A percentile compares a stretch with the other conserved stretches of the same genome.
Evolutionary conservation across 2,113 vertebrate genomes (phyloP).

Genomic region (Cyanistes caeruleus): DNA sequence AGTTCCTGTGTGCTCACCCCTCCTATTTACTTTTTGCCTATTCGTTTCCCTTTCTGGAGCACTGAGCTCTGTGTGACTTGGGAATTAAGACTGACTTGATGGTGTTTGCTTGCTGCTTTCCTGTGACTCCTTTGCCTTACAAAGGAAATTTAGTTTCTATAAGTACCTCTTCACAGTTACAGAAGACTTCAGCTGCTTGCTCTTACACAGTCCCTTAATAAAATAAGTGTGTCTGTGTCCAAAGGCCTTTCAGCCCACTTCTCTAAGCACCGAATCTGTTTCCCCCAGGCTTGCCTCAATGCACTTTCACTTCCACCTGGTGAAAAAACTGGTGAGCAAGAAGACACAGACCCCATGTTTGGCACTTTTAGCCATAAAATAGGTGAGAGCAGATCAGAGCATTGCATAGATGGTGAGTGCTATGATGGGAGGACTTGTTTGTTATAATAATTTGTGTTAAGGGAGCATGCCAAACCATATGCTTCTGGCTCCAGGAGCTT

Average conservation of each 20-base stretch:
- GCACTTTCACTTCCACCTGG: rapidly evolving
- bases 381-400: background rate
- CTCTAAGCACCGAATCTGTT: background rate
- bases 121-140: background rate
- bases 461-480: background rate
- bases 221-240: background rate
- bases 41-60: background rate
- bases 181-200: background rate
- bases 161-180: background rate
- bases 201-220: background rate
- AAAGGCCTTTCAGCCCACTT: background rate
- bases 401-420: background rate
- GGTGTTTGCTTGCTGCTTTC: background rate
- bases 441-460: background rate
- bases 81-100: background rate
- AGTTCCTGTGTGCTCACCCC: background rate
- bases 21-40: background rate
- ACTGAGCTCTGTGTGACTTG: background rate
- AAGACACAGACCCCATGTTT: background rate
- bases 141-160: background rate
- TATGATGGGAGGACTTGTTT: rapidly evolving
- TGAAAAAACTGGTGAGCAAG: background rate
- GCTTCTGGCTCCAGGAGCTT: background rate
- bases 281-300: background rate
- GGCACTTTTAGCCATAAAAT: background rate